These are phyloP conservation scores for Psephotus haematonotus DNA, from an alignment of 2,113 vertebrate genomes.

Conservation along the genomic window DNA sequence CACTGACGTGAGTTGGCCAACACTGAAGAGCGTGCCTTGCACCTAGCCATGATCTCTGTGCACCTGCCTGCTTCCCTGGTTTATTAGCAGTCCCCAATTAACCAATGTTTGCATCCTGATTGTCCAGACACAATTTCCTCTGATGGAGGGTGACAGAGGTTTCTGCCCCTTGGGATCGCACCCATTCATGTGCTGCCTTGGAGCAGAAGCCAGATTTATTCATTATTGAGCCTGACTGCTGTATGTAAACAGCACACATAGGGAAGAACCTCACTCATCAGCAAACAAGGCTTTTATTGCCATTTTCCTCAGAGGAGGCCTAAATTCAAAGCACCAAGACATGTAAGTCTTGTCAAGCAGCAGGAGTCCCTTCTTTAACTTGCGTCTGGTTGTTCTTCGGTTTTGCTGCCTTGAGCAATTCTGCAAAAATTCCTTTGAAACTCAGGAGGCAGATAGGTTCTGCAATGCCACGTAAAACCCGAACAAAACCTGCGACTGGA, in stretches of 20 bases:
- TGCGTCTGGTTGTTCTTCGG: conserved; percentile 42
- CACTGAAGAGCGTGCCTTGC: not conserved
- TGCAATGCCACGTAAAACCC: not conserved
- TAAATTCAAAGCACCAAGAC: conserved; percentile 55
- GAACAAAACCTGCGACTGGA: conserved; percentile 30
- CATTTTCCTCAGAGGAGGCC: conserved; percentile 49
- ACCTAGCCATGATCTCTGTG: not conserved
- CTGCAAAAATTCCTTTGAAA: conserved; percentile 66
- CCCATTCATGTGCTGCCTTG: not conserved
- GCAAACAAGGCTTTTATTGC: conserved; percentile 36
- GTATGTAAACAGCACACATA: conserved; percentile 24
- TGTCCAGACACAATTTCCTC: not conserved
- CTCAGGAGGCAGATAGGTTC: conserved; percentile 16
- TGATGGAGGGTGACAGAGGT: not conserved
- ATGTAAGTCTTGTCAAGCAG: conserved; percentile 67
- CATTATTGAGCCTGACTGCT: not conserved
- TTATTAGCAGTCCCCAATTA: not conserved
- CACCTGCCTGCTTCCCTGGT: not conserved
- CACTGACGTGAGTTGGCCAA: not conserved
- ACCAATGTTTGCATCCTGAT: not conserved
- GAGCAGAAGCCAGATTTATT: conserved; percentile 11
- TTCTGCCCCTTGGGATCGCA: not conserved
- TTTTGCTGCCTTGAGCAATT: conserved; percentile 66
- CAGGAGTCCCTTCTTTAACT: conserved; percentile 57
- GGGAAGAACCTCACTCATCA: conserved; percentile 7